A percentile compares a stretch with the other conserved stretches of the same genome.
phyloP scores from a whole-genome alignment of 2,113 vertebrate species.

The Neodon shergylaensis region DNA sequence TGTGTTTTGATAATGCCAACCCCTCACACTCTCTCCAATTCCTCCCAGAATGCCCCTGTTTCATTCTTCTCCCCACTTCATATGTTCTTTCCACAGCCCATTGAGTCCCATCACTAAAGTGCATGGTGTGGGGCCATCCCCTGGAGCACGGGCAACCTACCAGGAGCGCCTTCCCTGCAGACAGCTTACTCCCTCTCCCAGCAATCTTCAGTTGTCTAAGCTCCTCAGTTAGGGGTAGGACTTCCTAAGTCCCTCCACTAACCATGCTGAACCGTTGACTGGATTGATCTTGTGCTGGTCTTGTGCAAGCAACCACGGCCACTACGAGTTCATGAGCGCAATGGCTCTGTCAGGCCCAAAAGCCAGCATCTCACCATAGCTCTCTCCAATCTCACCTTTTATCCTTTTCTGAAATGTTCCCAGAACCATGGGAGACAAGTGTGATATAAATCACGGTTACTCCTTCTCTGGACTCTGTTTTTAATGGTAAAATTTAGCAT shows the following conservation, averaged over 20 bases:
- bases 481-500: not conserved
- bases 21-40: not conserved
- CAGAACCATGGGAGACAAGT: not conserved
- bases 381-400: not conserved
- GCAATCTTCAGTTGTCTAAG: not conserved
- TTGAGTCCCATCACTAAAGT: not conserved
- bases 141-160: not conserved
- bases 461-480: not conserved
- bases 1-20: too few relatives aligned
- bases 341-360: not conserved
- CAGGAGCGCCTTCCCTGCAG: not conserved
- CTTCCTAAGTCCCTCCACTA: not conserved
- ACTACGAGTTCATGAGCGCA: not conserved
- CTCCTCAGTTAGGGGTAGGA: not conserved
- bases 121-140: too few relatives aligned
- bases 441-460: not conserved
- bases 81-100: not conserved
- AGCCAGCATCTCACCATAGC: not conserved
- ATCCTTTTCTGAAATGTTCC: not conserved
- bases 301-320: too few relatives aligned
- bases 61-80: not conserved
- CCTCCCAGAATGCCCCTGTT: not conserved
- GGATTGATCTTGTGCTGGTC: not conserved
- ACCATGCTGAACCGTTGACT: not conserved
- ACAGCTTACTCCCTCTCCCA: too few relatives aligned